Conservation (phyloP, 1,140 invertebrate species). For the Nasonia giraulti region DNA sequence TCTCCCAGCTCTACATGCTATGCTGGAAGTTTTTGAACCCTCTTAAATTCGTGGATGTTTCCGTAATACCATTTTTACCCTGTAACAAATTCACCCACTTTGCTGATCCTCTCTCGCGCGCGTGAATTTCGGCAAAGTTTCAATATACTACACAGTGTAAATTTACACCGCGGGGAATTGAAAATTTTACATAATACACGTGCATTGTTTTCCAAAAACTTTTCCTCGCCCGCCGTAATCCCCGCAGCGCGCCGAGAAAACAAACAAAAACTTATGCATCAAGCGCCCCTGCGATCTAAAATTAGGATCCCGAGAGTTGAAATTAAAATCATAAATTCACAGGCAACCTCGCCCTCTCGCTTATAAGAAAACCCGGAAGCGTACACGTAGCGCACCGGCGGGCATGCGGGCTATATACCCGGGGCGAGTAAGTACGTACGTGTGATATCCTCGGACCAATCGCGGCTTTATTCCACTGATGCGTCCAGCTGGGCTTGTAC, state of each 20-base stretch:
- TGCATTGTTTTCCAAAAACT: background rate
- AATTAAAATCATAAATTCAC: constrained; percentile 52
- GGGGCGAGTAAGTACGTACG: background rate
- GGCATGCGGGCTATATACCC: background rate
- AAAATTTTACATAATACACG: background rate
- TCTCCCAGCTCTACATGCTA: no score
- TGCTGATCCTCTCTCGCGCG: background rate
- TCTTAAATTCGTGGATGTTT: background rate
- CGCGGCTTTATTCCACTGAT: constrained; percentile 55
- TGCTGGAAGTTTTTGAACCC: no score
- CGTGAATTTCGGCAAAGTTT: background rate
- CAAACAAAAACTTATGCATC: background rate
- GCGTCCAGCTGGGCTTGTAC: background rate
- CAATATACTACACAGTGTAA: background rate
- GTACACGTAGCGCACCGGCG: background rate
- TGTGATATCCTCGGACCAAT: constrained; percentile 54
- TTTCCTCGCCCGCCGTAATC: background rate
- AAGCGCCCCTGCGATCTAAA: background rate
- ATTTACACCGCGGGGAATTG: background rate
- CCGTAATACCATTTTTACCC: background rate
- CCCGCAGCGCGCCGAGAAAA: background rate
- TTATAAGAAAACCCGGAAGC: background rate
- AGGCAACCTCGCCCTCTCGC: background rate
- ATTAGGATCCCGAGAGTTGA: constrained; percentile 14
- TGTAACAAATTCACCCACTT: background rate